Percentiles rank a stretch among this genome's conserved stretches.
Evolutionary conservation across 2,888 invertebrate genomes (phyloP).

Genomic region (Muschampia plurimacula): DNA sequence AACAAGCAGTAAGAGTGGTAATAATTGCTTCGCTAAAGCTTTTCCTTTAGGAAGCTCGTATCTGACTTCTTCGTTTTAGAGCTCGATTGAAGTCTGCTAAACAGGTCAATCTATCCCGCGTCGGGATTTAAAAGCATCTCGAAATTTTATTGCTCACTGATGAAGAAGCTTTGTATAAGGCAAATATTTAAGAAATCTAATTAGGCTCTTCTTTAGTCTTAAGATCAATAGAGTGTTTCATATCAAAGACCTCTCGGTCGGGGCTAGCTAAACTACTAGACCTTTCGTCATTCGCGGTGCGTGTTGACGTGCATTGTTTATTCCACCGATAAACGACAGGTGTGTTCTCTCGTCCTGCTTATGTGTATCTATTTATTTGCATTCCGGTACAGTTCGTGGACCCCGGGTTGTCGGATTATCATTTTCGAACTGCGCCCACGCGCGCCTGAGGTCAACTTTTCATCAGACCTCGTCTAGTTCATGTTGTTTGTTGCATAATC

Average conservation of each 20-base stretch:
- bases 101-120: constrained; percentile 27
- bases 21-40: constrained; percentile 24
- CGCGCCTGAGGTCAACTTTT: constrained; percentile 65
- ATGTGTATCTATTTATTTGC: constrained; percentile 81
- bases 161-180: constrained; percentile 28
- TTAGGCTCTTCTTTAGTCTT: constrained; percentile 36
- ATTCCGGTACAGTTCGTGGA: constrained; percentile 80
- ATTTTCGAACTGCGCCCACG: constrained; percentile 71
- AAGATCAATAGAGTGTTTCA: constrained; percentile 50
- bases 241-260: constrained; percentile 50
- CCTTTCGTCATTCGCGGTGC: constrained; percentile 57
- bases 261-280: constrained; percentile 42
- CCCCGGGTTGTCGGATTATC: constrained; percentile 68
- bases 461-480: constrained; percentile 60
- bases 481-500: constrained; percentile 60
- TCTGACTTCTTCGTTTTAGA: constrained; percentile 30
- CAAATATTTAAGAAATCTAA: constrained; percentile 45
- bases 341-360: constrained; percentile 78
- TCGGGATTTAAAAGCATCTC: constrained; percentile 36
- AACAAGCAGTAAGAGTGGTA: constrained; percentile 47
- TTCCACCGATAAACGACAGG: constrained; percentile 76
- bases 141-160: constrained; percentile 23
- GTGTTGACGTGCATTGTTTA: constrained; percentile 77
- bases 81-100: constrained; percentile 24
- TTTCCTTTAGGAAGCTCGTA: constrained; percentile 31